Base-by-base conservation (phyloP, 2,888 invertebrate species). In the Fragum sueziense region DNA sequence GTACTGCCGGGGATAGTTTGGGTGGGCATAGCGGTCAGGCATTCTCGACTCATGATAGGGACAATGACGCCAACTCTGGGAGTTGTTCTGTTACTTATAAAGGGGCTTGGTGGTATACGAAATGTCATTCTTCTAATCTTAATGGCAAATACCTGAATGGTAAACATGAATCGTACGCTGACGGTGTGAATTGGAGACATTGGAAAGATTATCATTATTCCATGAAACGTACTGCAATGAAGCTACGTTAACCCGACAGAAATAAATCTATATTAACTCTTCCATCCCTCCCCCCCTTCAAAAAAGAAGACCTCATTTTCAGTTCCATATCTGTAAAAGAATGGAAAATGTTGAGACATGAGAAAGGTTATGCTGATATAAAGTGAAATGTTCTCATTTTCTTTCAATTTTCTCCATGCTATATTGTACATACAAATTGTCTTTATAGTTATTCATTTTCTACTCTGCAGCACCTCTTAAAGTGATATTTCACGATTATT, bases 161-260 rank as follows among this genome's bases (percentile, higher is more conserved):
- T 29, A 77, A 79, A 41, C 89, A 89, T 41, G 81, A 84, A 6
- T 82, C 88, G 9, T 90, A 88, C 62, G 91, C 90, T 14, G 89
- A 91, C 71, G 91, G 91, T 7, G 85, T 92, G 37, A 89, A 89
- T 85, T 92, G 92, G 92, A 75, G 87, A 47, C 67, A 85, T 0
- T 91, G 90, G 90, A 86, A 86, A 33, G 91, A 91, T 7, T 86
- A 89, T 72, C 83, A 89, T 78, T 89, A 91, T 70, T 91, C 92
- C 0, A 74, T 92, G 41, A 87, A 87, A 73, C 78, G 75, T 27
- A 87, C 88, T 0, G 89, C 88, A 76, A 91, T 92, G 90, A 92
- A 90, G 75, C 85, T 91, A 14, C 54, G 88, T 27, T 71, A 31
- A 29, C 27, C 29, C n/a, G n/a, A n/a, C n/a, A n/a, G n/a, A n/a